Evolutionary conservation across 2,888 invertebrate species (phyloP), one percentile per base, ranked within the genome.

Genomic region (Itoplectis maculator): DNA sequence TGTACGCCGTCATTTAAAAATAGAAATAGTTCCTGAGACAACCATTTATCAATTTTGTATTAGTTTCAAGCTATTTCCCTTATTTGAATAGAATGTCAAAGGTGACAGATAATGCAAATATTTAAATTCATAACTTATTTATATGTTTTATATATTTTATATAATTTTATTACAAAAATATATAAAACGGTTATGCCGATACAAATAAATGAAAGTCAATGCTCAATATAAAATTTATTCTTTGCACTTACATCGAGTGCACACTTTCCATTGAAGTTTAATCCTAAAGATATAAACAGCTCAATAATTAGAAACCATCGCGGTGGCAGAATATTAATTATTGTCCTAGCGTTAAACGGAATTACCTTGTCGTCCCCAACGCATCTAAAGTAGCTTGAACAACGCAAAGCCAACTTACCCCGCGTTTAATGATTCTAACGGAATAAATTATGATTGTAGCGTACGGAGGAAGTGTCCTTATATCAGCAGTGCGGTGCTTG

Each of bases 361-460:
- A 23, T 13, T 9, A 23, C 13, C 54, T 11, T 13, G 11, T 0
- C 13, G 54, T 54, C 54, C 8, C 18, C 8, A 51, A 18, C 8
- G 18, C 5, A 20, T 51, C 11, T 23, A 5, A 54, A 54, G 54
- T 1, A 51, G 3, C 20, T 9, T 51, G 11, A 15, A 4, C 11
- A n/a, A n/a, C 20, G 40, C 68, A 9, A 18, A 18, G 20, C 13
- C 8, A 8, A 51, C 23, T 69, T 37, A 2, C 35, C 20, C 1
- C 9, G 20, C 56, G 56, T 9, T 47, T 59, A n/a, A 76, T 56
- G 9, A 13, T 47, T 45, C 37, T 45, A 59, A 68, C 45, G 56
- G 56, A 68, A 76, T 76, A 59, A 45, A 75, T 75, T 66, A 75
- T 35, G 65, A 29, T 66, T 69, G n/a, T 20, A 37, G 18, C 13